Conservation (phyloP, 92 coral and sea anemone genomes). For the Montipora capitata region DNA sequence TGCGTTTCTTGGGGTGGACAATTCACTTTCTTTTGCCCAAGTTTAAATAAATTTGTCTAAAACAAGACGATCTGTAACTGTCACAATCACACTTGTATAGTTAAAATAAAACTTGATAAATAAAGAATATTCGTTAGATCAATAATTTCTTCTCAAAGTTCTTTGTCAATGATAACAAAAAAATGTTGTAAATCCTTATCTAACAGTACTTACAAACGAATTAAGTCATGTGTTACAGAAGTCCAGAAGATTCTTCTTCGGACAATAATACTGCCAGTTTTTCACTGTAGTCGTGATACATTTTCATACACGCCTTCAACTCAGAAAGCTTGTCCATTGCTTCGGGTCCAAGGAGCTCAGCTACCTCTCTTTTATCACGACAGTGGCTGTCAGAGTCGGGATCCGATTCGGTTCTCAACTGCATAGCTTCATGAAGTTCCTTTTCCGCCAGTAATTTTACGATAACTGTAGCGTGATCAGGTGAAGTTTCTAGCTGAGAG, state of each 20-base stretch:
- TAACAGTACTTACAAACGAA: conserved; percentile 29
- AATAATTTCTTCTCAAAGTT: no score
- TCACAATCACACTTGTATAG: no score
- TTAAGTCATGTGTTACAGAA: conserved; percentile 28
- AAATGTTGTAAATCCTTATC: conserved; percentile 38
- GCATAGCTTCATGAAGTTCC: background rate
- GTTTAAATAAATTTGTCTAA: no score
- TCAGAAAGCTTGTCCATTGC: background rate
- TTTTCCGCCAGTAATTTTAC: background rate
- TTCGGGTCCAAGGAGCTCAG: background rate
- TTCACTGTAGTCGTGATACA: background rate
- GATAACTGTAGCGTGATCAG: conserved; percentile 7
- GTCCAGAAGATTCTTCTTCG: background rate
- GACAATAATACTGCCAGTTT: background rate
- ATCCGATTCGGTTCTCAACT: background rate
- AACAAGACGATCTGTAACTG: no score
- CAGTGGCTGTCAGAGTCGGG: background rate
- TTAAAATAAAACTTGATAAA: no score
- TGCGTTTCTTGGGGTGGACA: no score
- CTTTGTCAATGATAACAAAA: no score
- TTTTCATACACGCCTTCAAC: background rate
- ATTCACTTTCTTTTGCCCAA: no score
- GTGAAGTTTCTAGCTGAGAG: conserved; percentile 1
- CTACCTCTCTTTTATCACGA: background rate
- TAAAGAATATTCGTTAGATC: no score